Conservation (phyloP, 2,797 vertebrate species). For the Cheracebus regulus region DNA sequence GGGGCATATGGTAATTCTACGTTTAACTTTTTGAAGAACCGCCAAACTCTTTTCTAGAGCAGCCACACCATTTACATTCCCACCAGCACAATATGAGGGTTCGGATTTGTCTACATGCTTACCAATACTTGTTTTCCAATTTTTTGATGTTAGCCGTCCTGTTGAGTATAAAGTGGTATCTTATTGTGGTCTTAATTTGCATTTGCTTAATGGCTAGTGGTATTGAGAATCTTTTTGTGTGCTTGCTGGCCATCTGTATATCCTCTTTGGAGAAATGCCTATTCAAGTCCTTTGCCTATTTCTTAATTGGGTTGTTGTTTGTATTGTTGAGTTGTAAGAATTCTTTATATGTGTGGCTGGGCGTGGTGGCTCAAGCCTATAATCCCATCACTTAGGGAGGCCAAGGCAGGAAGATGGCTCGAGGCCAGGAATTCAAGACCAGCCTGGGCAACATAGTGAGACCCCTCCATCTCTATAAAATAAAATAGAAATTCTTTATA, state of each 20-base stretch:
- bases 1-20: neutral
- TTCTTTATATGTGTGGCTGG: too few species aligned
- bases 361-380: too few species aligned
- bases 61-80: neutral
- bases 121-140: neutral
- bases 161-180: neutral
- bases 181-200: neutral
- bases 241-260: neutral
- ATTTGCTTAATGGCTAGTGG: neutral
- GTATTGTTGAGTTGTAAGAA: neutral
- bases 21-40: neutral
- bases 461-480: too few species aligned
- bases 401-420: too few species aligned
- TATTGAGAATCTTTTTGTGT: neutral
- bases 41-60: neutral
- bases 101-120: neutral
- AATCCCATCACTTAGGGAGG: too few species aligned
- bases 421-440: too few species aligned
- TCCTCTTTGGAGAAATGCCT: neutral
- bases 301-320: neutral
- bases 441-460: too few species aligned
- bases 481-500: neutral
- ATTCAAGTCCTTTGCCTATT: neutral
- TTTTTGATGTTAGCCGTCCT: neutral
- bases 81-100: neutral